Evolutionary conservation across 2,797 vertebrate species (phyloP), one percentile per base, ranked within the genome.

Genomic region (Thunnus albacares): DNA sequence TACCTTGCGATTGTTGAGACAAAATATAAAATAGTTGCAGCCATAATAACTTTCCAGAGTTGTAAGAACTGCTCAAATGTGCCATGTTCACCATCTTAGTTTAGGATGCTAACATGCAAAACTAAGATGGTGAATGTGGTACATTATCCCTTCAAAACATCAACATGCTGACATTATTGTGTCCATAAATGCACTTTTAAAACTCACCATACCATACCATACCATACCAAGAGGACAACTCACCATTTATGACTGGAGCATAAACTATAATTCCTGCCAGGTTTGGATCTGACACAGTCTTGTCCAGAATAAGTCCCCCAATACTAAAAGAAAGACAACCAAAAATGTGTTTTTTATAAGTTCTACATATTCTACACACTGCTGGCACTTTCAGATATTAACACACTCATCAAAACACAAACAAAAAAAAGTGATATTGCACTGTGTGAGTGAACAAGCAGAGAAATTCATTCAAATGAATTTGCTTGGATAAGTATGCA

Each of bases 281-380:
- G 89, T 97, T 97, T 79, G 97, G 97, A 87, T 98, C 96, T 26
- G 97, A 96, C 85, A 98, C 95, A 79, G 97, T 96, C 90, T 96
- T 97, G 90, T 98, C 97, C 94, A 99, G 94, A 94, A 99, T 98
- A 86, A 99, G 96, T 90, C 98, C 97, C 86, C 98, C 98, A 85
- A 99, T 95, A 91, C 98, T 99, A 88, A 88, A 83, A 85, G 30
- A 82, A 71, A 75, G 30, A 79, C 35, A 79, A 79, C 2, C 33
- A 71, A 74, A 49, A 70, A 18, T 14, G 26, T 3, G 3, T 13
- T 73, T 24, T 72, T 47, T 20, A 72, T 24, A 2, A 26, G n/a
- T 3, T n/a, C 5, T 3, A 17, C 1, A 12, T 18, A 51, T 66
- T 24, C 0, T 26, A 13, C 6, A 14, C 26, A 2, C 30, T 17